These are phyloP conservation scores for Masticophis lateralis DNA, from an alignment of 2,797 vertebrate species.

Conservation along the genomic window DNA sequence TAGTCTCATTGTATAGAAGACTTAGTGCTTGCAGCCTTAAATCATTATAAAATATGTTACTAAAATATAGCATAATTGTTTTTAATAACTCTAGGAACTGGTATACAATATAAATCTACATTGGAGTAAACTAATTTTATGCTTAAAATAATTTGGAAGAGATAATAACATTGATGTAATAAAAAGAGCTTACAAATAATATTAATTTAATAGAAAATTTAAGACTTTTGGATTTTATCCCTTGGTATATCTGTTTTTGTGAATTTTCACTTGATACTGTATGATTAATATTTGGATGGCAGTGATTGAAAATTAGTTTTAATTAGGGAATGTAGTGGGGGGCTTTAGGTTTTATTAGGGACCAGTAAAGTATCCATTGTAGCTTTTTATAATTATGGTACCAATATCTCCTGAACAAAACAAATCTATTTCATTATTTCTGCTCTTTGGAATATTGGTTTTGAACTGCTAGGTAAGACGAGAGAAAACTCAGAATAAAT, in stretches of 20 bases:
- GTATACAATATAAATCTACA: not conserved
- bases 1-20: not conserved
- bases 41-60: conserved; percentile 28
- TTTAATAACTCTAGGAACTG: conserved; percentile 13
- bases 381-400: not conserved
- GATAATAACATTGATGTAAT: not conserved
- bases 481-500: not conserved
- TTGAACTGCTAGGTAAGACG: not conserved
- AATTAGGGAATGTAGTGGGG: not conserved
- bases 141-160: not conserved
- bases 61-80: conserved; percentile 8
- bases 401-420: not conserved
- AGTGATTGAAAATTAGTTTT: not conserved
- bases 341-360: not conserved
- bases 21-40: not conserved
- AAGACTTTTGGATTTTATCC: not conserved
- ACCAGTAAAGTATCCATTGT: not conserved
- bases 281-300: not conserved
- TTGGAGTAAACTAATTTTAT: conserved; percentile 23
- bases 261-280: not conserved
- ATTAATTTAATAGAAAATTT: not conserved
- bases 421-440: not conserved
- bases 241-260: not conserved
- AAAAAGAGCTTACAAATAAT: conserved; percentile 11
- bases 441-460: not conserved